Evolutionary conservation across 2,113 vertebrate species (phyloP).

Genomic region (Semicossyphus pulcher): DNA sequence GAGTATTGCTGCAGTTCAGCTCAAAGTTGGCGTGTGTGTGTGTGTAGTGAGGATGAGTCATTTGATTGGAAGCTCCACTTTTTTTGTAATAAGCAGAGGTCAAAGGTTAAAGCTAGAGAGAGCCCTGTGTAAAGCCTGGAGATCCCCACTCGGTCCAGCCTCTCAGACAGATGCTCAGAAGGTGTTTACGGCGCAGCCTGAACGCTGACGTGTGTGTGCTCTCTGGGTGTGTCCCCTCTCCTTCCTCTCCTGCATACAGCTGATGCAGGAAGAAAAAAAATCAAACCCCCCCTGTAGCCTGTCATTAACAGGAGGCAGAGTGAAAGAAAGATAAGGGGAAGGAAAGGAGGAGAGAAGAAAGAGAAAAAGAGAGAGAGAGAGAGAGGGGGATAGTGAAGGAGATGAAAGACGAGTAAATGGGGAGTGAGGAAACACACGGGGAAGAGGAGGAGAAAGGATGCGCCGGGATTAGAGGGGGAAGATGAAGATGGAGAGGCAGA

Average conservation of each 20-base stretch:
- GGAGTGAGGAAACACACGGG: conserved; percentile 18
- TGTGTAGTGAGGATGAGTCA: background rate
- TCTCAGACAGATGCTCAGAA: conserved; percentile 8
- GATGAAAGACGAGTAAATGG: conserved; percentile 52
- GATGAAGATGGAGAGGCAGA: background rate
- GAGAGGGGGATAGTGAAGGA: background rate
- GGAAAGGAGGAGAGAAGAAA: conserved; percentile 23
- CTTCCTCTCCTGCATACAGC: conserved; percentile 9
- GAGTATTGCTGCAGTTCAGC: background rate
- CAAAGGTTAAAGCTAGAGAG: conserved; percentile 1
- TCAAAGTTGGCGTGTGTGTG: background rate
- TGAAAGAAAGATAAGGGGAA: conserved; percentile 29
- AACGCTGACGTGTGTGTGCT: background rate
- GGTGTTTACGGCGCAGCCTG: background rate
- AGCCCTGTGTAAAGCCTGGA: conserved; percentile 1
- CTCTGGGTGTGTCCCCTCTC: conserved; percentile 25
- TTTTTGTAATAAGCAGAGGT: conserved; percentile 21
- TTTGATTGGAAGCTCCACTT: conserved; percentile 11
- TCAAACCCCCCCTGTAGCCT: conserved; percentile 1
- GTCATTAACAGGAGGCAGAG: conserved; percentile 36
- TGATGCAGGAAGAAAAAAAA: conserved; percentile 22
- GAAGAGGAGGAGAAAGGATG: conserved; percentile 34
- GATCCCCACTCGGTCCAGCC: conserved; percentile 3
- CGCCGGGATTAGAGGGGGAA: conserved; percentile 26
- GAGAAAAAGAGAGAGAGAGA: background rate